Evolutionary conservation across 1,140 invertebrate species (phyloP).

Genomic region (Pristionchus pacificus): DNA sequence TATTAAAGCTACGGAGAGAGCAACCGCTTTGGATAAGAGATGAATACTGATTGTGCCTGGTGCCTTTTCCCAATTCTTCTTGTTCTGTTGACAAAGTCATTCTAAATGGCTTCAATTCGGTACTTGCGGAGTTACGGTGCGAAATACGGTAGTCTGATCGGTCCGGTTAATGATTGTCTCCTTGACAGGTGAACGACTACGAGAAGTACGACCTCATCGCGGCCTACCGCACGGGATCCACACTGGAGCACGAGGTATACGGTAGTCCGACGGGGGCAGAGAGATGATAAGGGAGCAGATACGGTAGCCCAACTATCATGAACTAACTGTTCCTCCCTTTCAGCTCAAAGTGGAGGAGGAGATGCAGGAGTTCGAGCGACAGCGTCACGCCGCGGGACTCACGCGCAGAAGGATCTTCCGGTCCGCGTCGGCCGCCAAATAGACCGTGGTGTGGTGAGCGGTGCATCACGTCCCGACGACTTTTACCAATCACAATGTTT

Average conservation of each 20-base stretch:
- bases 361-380: constrained; percentile 46
- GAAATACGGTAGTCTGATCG: too few species aligned
- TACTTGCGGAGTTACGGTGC: too few species aligned
- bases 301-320: neutral
- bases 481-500: too few species aligned
- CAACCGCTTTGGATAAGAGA: too few species aligned
- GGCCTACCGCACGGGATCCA: constrained; percentile 43
- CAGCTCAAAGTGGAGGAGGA: constrained; percentile 35
- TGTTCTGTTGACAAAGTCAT: too few species aligned
- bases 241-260: constrained; percentile 41
- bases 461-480: too few species aligned
- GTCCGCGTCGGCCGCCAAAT: neutral
- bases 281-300: neutral
- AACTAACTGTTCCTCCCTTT: neutral
- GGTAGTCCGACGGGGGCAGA: neutral
- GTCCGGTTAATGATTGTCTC: too few species aligned
- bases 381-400: constrained; percentile 34
- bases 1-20: too few species aligned
- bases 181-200: constrained; percentile 39
- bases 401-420: constrained; percentile 40
- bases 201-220: constrained; percentile 50
- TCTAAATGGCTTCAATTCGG: too few species aligned
- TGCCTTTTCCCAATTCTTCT: too few species aligned
- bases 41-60: too few species aligned
- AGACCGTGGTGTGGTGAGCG: too few species aligned